phyloP scores from a whole-genome alignment of 2,113 vertebrate species.

The Pogona vitticeps region DNA sequence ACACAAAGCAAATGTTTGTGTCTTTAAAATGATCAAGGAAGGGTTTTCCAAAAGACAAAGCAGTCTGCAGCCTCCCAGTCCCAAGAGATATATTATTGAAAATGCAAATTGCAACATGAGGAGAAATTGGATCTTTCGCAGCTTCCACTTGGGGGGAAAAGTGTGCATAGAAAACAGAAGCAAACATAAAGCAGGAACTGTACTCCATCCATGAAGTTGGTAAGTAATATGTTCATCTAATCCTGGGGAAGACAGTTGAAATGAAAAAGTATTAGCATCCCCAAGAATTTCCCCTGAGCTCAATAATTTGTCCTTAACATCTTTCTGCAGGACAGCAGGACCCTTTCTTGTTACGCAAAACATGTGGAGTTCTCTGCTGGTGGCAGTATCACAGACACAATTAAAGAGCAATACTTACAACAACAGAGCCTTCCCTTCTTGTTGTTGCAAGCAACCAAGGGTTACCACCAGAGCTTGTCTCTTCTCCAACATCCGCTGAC shows the following conservation, averaged over 20 bases:
- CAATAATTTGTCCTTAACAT: not conserved
- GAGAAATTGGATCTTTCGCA: not conserved
- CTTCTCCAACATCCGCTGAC: conserved; percentile 74
- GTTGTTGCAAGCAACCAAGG: conserved; percentile 76
- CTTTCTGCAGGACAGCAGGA: not conserved
- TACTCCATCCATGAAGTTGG: not conserved
- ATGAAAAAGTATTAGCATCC: not conserved
- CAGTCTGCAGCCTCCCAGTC: not conserved
- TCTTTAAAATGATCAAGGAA: not conserved
- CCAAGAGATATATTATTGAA: not conserved
- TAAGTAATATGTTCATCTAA: not conserved
- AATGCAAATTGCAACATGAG: not conserved
- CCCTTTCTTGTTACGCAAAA: rapidly evolving
- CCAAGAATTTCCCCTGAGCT: not conserved
- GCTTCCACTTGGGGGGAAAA: not conserved
- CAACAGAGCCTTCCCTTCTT: conserved; percentile 61
- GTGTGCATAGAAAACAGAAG: not conserved
- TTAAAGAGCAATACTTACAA: conserved; percentile 74
- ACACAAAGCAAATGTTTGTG: not conserved
- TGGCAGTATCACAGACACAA: rapidly evolving
- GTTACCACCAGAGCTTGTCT: conserved; percentile 73
- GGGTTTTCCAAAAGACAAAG: not conserved
- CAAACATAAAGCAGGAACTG: not conserved
- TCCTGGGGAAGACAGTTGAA: not conserved
- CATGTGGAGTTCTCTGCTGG: not conserved